phyloP scores from a whole-genome alignment of 2,888 invertebrate species.

The Epinotia bilunana region DNA sequence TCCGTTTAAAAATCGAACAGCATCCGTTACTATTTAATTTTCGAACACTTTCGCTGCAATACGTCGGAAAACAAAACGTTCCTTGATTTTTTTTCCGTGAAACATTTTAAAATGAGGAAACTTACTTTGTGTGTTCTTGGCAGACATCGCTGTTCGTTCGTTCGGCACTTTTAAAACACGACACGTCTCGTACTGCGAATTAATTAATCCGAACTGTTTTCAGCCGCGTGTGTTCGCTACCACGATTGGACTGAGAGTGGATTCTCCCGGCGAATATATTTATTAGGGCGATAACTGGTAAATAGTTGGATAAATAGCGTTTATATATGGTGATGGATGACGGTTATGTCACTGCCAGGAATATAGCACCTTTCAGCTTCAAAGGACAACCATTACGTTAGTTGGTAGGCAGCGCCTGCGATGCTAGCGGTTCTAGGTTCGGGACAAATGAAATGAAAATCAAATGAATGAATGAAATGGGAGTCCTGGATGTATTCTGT shows the following conservation, averaged over 20 bases:
- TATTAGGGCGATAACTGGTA: slow-evolving; percentile 42
- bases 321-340: slow-evolving; percentile 40
- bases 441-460: too few relatives aligned
- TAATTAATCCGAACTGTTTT: slow-evolving; percentile 24
- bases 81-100: neutral
- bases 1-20: neutral
- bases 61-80: neutral
- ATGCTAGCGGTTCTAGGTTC: too few relatives aligned
- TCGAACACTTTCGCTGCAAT: neutral
- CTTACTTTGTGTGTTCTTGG: slow-evolving; percentile 44
- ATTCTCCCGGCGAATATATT: slow-evolving; percentile 30
- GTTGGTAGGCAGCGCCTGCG: too few relatives aligned
- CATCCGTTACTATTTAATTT: slow-evolving; percentile 4
- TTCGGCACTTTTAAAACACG: slow-evolving; percentile 29
- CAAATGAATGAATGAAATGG: too few relatives aligned
- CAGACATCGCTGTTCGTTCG: slow-evolving; percentile 39
- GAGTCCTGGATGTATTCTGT: neutral
- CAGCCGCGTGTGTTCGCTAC: slow-evolving; percentile 25
- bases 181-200: slow-evolving; percentile 32
- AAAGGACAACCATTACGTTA: neutral
- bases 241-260: slow-evolving; percentile 35
- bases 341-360: slow-evolving; percentile 38
- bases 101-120: slow-evolving; percentile 12
- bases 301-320: slow-evolving; percentile 36
- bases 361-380: slow-evolving; percentile 10